Evolutionary conservation across 2,113 vertebrate species (phyloP).

Genomic region (Baryphthengus martii): DNA sequence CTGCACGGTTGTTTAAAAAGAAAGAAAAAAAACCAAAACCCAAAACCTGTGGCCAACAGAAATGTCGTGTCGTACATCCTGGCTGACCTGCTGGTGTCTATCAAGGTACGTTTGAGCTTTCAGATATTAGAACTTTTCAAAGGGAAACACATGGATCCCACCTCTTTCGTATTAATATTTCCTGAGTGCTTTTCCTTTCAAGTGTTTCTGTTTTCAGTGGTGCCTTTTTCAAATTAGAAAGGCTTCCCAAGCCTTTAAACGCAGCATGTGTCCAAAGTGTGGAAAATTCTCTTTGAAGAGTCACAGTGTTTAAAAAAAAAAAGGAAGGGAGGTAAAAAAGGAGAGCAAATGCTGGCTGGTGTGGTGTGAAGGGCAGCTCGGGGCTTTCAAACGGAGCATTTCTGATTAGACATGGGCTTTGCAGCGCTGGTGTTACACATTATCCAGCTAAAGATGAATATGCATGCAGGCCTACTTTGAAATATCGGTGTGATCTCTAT

Average conservation of each 20-base stretch:
- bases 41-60: not conserved
- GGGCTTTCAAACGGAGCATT: not conserved
- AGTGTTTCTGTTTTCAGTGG: conserved; percentile 25
- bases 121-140: conserved; percentile 15
- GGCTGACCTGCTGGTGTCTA: not conserved
- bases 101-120: not conserved
- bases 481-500: not conserved
- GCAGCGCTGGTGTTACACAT: not conserved
- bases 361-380: not conserved
- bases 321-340: not conserved
- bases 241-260: conserved; percentile 55
- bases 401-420: not conserved
- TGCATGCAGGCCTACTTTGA: not conserved
- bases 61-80: not conserved
- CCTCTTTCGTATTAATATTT: conserved; percentile 54
- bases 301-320: not conserved
- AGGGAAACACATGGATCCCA: conserved; percentile 44
- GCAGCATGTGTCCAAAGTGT: conserved; percentile 30
- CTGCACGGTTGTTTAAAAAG: not conserved
- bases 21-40: not conserved
- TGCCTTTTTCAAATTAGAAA: conserved; percentile 52
- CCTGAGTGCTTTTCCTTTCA: conserved; percentile 51
- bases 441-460: not conserved
- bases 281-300: conserved; percentile 55
- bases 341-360: conserved; percentile 1